Conservation (phyloP, 2,888 invertebrate species). For the Lochmaea crataegi region DNA sequence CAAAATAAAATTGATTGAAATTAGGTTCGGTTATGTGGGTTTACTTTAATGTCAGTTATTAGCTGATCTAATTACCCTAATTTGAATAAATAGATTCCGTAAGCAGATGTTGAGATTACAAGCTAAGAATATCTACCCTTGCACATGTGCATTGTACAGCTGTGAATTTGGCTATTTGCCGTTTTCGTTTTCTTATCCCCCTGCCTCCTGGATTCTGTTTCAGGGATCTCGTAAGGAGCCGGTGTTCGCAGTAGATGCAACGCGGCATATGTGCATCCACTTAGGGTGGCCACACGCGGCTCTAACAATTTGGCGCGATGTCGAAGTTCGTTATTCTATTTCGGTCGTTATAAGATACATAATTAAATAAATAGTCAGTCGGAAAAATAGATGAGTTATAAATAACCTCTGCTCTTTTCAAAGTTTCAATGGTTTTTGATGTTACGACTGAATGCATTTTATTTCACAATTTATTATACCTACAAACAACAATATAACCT, state of each 20-base stretch:
- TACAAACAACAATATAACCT: no score
- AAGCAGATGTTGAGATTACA: slow-evolving; percentile 21
- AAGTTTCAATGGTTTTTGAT: no score
- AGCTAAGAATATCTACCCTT: slow-evolving; percentile 22
- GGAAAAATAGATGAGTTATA: no score
- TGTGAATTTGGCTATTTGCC: slow-evolving; percentile 37
- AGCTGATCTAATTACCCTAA: background rate
- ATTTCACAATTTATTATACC: no score
- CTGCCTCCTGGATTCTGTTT: slow-evolving; percentile 33
- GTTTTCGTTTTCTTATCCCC: slow-evolving; percentile 36
- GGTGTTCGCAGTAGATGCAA: slow-evolving; percentile 25
- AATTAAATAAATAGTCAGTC: background rate
- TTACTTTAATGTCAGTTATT: background rate
- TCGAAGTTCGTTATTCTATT: slow-evolving; percentile 1
- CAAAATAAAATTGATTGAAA: background rate
- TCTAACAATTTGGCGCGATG: background rate
- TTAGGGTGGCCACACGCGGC: slow-evolving; percentile 2
- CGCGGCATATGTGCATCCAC: slow-evolving; percentile 34
- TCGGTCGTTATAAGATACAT: background rate
- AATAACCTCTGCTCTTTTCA: no score
- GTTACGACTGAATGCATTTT: no score
- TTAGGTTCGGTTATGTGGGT: background rate
- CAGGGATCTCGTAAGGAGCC: slow-evolving; percentile 34
- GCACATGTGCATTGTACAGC: slow-evolving; percentile 35
- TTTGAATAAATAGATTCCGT: slow-evolving; percentile 7